Evolutionary conservation across 1,140 invertebrate genomes (phyloP).

Genomic region (Piezodorus guildinii): DNA sequence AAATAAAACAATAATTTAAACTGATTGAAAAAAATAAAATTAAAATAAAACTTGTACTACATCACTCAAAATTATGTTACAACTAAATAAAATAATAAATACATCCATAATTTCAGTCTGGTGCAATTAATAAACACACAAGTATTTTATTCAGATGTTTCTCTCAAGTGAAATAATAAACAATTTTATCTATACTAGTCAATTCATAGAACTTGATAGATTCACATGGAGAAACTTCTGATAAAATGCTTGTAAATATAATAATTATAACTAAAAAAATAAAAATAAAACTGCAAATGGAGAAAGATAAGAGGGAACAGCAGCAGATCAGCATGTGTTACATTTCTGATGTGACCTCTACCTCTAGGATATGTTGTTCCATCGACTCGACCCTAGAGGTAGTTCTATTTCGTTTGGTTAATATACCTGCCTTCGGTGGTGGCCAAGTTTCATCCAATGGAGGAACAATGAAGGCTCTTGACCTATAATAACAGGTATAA

Average conservation of each 20-base stretch:
- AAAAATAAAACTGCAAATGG: background rate
- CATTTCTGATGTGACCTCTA: constrained; percentile 4
- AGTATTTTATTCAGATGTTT: background rate
- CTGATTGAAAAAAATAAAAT: background rate
- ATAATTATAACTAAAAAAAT: background rate
- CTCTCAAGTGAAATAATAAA: background rate
- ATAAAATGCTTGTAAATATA: background rate
- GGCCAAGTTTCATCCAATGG: constrained; percentile 38
- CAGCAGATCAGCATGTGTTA: constrained; percentile 4
- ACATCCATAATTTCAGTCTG: background rate
- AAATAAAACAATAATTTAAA: background rate
- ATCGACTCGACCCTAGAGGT: background rate
- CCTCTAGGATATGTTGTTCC: background rate
- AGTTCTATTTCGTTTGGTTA: constrained; percentile 9
- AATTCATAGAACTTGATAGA: background rate
- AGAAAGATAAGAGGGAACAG: constrained; percentile 7
- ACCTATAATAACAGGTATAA: constrained; percentile 17
- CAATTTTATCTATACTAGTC: background rate
- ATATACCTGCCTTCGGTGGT: constrained; percentile 30
- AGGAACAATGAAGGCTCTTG: constrained; percentile 33
- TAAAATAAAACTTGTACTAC: background rate
- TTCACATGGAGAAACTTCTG: background rate
- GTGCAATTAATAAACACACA: background rate
- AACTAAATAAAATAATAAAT: background rate
- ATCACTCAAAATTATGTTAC: background rate